Conservation (phyloP, 1,140 invertebrate species). For the Drosophila sucinea region DNA sequence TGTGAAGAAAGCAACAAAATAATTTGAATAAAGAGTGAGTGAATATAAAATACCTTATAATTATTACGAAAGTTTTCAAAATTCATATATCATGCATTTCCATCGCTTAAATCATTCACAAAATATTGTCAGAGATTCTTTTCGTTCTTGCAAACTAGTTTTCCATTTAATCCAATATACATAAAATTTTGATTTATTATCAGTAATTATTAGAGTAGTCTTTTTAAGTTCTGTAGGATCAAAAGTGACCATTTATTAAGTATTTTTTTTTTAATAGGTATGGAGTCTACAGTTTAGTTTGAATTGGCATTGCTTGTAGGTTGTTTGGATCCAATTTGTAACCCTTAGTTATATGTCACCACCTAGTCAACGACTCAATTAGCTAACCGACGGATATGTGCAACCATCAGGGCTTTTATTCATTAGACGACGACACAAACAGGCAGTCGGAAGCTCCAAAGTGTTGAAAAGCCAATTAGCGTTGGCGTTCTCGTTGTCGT, state of each 20-base stretch:
- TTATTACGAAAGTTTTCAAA: too few species aligned
- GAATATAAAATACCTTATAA: too few species aligned
- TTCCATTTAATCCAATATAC: too few species aligned
- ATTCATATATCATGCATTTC: too few species aligned
- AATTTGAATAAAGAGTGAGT: too few species aligned
- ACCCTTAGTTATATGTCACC: constrained; percentile 54
- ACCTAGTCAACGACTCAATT: constrained; percentile 78
- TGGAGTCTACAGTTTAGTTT: neutral
- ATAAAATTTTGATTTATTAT: too few species aligned
- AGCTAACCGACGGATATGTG: constrained; percentile 75
- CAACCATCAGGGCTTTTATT: constrained; percentile 65
- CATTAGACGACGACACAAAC: constrained; percentile 54
- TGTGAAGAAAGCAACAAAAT: too few species aligned
- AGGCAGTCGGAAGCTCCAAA: constrained; percentile 61
- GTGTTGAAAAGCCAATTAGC: constrained; percentile 81
- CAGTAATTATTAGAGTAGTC: neutral
- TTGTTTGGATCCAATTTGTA: constrained; percentile 48
- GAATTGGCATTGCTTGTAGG: constrained; percentile 8
- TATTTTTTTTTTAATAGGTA: neutral
- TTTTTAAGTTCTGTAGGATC: neutral
- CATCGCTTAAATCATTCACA: too few species aligned
- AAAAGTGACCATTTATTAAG: neutral
- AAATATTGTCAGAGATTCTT: too few species aligned
- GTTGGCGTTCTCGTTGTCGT: constrained; percentile 32
- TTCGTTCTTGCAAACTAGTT: too few species aligned